Percentiles rank a stretch among this genome's conserved stretches.
Evolutionary conservation across 2,888 invertebrate species (phyloP).

Genomic region (Trissolcus japonicus): DNA sequence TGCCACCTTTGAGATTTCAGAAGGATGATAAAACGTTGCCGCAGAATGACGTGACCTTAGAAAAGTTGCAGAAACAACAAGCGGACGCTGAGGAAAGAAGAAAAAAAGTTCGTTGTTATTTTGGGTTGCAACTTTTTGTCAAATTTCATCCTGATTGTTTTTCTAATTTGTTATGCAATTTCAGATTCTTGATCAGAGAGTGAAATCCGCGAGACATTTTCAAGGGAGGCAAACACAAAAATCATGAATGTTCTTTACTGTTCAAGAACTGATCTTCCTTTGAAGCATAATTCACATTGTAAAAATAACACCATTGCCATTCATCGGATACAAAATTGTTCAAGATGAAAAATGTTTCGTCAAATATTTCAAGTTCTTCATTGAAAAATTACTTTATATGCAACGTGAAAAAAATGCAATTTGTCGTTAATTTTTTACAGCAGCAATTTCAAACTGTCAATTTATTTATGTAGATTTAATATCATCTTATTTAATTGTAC

Average conservation of each 20-base stretch:
- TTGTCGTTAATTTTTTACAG: too few relatives aligned
- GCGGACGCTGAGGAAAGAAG: conserved; percentile 85
- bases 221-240: conserved; percentile 40
- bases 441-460: too few relatives aligned
- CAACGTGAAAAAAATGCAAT: too few relatives aligned
- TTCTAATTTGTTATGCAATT: conserved; percentile 19
- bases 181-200: conserved; percentile 60
- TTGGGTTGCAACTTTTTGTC: too few relatives aligned
- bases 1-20: conserved; percentile 84
- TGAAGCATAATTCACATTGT: conserved; percentile 4
- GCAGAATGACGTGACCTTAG: conserved; percentile 78
- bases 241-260: conserved; percentile 25
- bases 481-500: too few relatives aligned
- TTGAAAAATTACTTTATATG: too few relatives aligned
- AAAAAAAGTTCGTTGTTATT: conserved; percentile 74
- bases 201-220: conserved; percentile 61
- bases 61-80: conserved; percentile 83
- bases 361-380: too few relatives aligned
- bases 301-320: neutral
- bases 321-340: too few relatives aligned
- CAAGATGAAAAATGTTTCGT: too few relatives aligned
- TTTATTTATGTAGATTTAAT: too few relatives aligned
- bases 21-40: conserved; percentile 81
- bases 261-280: neutral
- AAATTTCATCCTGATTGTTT: neutral